Evolutionary conservation across 2,888 invertebrate species (phyloP), one percentile per base, ranked within the genome.

Genomic region (Protonemura montana): DNA sequence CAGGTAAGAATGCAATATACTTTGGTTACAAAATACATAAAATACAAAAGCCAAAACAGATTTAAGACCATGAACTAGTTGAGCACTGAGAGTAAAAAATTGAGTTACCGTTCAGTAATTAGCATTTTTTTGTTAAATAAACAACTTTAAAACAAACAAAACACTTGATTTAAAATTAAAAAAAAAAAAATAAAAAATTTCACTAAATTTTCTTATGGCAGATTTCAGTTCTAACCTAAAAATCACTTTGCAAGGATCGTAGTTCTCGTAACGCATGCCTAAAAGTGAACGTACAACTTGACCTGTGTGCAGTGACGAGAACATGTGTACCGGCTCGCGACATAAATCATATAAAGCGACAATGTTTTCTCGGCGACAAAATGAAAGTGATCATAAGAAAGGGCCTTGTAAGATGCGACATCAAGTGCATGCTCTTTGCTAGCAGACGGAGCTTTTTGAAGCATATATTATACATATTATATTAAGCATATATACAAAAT

Each of bases 301-400:
- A 59, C 59, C 59, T 59, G 59, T 59, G 59, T 59, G 59, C 59
- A 59, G 59, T 59, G 59, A 7, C 59, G 59, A 59, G 59, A 59
- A 59, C 59, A 59, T 59, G 59, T 59, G 59, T 21, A 59, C 59
- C 16, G 59, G 21, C 59, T 21, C 59, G 21, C 59, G 59, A 59
- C 59, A 59, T n/a, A 59, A 59, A 59, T 59, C 3, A 59, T 16
- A 13, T 59, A 2, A 59, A 59, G 59, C 59, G 59, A 2, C 21
- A 21, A 2, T 21, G 59, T 7, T 59, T 59, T 10, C 16, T n/a
- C 59, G 59, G 3, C 59, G 59, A 21, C 59, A 59, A 13, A 59
- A 59, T 21, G 59, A 59, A 59, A 59, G 21, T 21, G 16, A 59
- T 21, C 59, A 13, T 2, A 21, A 59, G 21, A 21, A 21, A 2